Evolutionary conservation across 2,888 invertebrate genomes (phyloP).

Genomic region (Sarcophaga variegata): DNA sequence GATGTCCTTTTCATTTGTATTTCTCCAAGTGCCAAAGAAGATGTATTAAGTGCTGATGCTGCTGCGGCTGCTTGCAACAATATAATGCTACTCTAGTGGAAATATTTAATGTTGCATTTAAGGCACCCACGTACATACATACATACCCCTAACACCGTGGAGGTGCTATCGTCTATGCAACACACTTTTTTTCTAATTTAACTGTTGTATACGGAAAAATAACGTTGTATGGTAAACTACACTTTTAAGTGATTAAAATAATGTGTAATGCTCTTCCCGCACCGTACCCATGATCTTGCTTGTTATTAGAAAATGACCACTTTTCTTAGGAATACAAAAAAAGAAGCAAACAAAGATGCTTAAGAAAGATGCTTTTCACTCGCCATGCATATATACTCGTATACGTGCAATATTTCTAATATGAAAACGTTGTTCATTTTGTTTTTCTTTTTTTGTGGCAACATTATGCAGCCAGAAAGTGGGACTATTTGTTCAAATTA

Average conservation of each 20-base stretch:
- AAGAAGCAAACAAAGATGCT: too few species aligned
- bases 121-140: conserved; percentile 11
- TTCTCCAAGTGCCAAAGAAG: conserved; percentile 51
- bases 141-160: not conserved
- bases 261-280: conserved; percentile 51
- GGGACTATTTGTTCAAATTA: conserved; percentile 75
- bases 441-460: conserved; percentile 3
- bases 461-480: conserved; percentile 5
- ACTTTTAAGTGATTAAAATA: conserved; percentile 78
- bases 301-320: conserved; percentile 48
- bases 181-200: not conserved
- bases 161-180: not conserved
- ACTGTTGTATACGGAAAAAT: conserved; percentile 59
- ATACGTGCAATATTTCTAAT: conserved; percentile 4
- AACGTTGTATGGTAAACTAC: conserved; percentile 66
- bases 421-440: conserved; percentile 62
- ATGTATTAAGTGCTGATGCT: conserved; percentile 56
- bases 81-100: conserved; percentile 71
- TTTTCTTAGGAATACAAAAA: conserved; percentile 8
- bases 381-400: not conserved
- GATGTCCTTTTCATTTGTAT: conserved; percentile 54
- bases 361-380: not conserved
- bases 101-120: conserved; percentile 71
- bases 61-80: conserved; percentile 22
- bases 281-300: not conserved